Percentiles rank a stretch among this genome's conserved stretches.
Evolutionary conservation across 2,113 vertebrate genomes (phyloP).

Genomic region (Leptodactylus fuscus): DNA sequence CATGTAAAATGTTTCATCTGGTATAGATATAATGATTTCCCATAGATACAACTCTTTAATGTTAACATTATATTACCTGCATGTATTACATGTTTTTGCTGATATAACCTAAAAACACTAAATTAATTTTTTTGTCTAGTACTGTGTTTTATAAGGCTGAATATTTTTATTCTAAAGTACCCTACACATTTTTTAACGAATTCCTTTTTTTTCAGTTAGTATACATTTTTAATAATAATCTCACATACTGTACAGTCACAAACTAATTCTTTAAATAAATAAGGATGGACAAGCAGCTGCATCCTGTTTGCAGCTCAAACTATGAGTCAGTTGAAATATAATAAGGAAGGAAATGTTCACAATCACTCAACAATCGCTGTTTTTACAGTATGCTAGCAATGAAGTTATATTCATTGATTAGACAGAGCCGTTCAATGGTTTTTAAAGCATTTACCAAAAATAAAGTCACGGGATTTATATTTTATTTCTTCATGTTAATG

Average conservation of each 20-base stretch:
- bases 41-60: too few species aligned
- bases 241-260: neutral
- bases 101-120: too few species aligned
- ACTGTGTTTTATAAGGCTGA: too few species aligned
- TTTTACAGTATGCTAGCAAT: neutral
- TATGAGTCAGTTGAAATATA: constrained; percentile 40
- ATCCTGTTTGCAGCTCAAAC: constrained; percentile 39
- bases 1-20: too few species aligned
- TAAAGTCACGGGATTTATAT: neutral
- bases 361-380: neutral
- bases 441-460: neutral
- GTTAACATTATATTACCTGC: too few species aligned
- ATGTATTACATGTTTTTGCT: too few species aligned
- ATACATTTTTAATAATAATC: neutral
- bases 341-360: constrained; percentile 45
- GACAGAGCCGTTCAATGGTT: neutral
- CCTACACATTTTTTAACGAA: too few species aligned
- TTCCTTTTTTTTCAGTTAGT: too few species aligned
- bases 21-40: too few species aligned
- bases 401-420: neutral
- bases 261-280: constrained; percentile 30
- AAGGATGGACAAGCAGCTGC: constrained; percentile 40
- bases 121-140: too few species aligned
- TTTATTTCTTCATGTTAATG: neutral
- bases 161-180: too few species aligned